phyloP scores from a whole-genome alignment of 53 echinoderm and acorn worm species.

The Zoroaster sp. region DNA sequence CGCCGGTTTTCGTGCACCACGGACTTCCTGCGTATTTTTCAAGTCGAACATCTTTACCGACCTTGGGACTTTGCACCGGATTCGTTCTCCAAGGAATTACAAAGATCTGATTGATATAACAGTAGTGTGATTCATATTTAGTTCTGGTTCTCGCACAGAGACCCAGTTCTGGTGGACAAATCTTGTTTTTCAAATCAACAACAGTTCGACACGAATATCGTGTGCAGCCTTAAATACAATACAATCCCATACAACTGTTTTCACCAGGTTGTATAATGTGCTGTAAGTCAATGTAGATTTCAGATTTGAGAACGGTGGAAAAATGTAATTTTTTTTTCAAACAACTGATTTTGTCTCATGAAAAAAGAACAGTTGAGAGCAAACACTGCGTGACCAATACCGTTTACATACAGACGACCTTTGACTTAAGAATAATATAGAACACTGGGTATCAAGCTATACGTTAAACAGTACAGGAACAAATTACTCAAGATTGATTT shows the following conservation, averaged over 20 bases:
- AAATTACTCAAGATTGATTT: background rate
- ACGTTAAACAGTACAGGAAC: background rate
- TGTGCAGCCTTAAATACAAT: background rate
- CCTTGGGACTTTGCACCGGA: slow-evolving; percentile 51
- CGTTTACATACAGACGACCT: slow-evolving; percentile 55
- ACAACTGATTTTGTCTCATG: slow-evolving; percentile 12
- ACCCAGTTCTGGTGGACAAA: background rate
- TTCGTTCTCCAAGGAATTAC: background rate
- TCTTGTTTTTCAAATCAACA: background rate
- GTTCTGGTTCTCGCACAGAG: background rate
- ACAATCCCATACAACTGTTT: background rate
- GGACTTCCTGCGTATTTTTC: slow-evolving; percentile 20
- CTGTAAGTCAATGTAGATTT: background rate
- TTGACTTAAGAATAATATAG: slow-evolving; percentile 17
- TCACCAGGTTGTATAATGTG: background rate
- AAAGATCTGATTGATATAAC: slow-evolving; percentile 17
- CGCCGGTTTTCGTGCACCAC: background rate
- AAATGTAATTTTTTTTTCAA: background rate
- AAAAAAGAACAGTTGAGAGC: background rate
- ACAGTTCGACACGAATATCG: background rate
- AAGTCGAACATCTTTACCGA: background rate
- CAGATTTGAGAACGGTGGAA: background rate
- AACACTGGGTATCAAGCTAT: background rate
- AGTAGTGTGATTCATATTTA: background rate
- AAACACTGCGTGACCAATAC: slow-evolving; percentile 3